These are phyloP conservation scores for Calidris pugnax DNA, from an alignment of 2,113 vertebrate genomes.

Conservation along the genomic window DNA sequence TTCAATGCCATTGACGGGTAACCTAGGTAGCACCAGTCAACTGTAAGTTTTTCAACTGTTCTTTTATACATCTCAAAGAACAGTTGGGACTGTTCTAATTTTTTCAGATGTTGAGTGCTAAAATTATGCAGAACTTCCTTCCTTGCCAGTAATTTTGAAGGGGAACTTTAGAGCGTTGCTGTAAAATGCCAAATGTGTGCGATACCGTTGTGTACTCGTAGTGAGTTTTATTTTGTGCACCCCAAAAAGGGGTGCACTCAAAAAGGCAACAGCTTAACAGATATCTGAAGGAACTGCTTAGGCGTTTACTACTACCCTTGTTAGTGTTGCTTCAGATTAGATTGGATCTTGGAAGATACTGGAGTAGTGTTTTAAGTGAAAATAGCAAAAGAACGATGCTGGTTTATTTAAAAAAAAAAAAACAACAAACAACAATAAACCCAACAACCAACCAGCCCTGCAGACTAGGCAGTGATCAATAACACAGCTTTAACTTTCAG, in stretches of 20 bases:
- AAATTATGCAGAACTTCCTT: slow-evolving; percentile 33
- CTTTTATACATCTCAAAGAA: slow-evolving; percentile 65
- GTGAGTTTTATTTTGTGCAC: background rate
- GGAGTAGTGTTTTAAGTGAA: background rate
- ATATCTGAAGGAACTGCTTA: background rate
- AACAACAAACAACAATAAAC: background rate
- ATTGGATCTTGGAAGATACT: background rate
- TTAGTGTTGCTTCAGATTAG: background rate
- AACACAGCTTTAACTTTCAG: background rate
- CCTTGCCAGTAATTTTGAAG: slow-evolving; percentile 26
- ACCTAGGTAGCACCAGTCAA: slow-evolving; percentile 84
- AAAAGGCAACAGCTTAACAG: background rate
- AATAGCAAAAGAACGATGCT: background rate
- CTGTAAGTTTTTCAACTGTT: slow-evolving; percentile 76
- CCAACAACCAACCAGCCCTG: background rate
- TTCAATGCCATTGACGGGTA: slow-evolving; percentile 81
- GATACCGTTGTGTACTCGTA: background rate
- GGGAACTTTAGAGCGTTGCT: slow-evolving; percentile 12
- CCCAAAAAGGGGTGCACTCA: background rate
- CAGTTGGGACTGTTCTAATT: slow-evolving; percentile 37
- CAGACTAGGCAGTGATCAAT: background rate
- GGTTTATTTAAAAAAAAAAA: background rate
- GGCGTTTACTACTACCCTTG: background rate
- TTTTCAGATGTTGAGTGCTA: slow-evolving; percentile 48
- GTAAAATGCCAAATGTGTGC: background rate